Evolutionary conservation across 2,113 vertebrate genomes (phyloP), one percentile per base, ranked within the genome.

Genomic region (Albula goreensis): DNA sequence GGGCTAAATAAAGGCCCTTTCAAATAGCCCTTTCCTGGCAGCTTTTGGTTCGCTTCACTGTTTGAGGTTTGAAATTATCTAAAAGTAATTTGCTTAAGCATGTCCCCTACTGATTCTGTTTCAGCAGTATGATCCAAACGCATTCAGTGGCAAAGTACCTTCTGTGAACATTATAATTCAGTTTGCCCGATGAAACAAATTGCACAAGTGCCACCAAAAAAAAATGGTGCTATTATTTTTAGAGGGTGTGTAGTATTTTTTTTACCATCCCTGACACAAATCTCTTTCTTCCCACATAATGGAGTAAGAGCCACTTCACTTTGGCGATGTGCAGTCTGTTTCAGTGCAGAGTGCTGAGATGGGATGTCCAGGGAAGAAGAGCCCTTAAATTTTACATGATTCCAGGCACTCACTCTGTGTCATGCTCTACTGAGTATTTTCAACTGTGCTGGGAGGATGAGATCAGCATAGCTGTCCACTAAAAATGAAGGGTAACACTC

Each of bases 11-110:
- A 31, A 63, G 31, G 41, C 57, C 10, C 56, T 80, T 57, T 1
- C 2, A n/a, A 80, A 85, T 41, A 81, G 83, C 0, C 12, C 25
- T 84, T 15, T 90, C 80, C 81, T 86, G 88, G 2, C 11, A 48
- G 48, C 66, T 89, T 88, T 90, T 79, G 86, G 83, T 88, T 78
- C 86, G 80, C 90, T 89, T 90, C 90, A 89, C 85, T 85, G 83
- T 86, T 83, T 83, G 82, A 83, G 87, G 85, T 88, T 85, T 51
- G 49, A 79, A 79, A 89, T 56, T 79, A 83, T 87, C 88, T 83
- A 63, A 84, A 89, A 78, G 60, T 80, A 31, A 83, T 82, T 82
- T 77, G n/a, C 63, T 22, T 4, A 22, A 70, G 63, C 3, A 22
- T n/a, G 63, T 70, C 19, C 63, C 8, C n/a, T 22, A 70, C 4